phyloP scores from a whole-genome alignment of 1,140 invertebrate genomes.

The Reticulitermes speratus region DNA sequence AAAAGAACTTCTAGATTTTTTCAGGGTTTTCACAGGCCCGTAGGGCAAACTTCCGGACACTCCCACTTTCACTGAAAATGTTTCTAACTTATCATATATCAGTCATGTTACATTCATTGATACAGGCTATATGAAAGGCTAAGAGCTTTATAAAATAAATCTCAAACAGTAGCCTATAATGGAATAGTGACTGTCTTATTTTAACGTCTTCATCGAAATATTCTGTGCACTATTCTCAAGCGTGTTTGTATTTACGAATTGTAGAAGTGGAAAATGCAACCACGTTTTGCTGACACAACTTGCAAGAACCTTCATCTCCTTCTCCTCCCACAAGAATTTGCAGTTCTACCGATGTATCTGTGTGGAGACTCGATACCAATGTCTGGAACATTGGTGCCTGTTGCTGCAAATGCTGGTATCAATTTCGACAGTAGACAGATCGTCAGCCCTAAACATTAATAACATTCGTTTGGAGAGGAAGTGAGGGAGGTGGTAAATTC shows the following conservation, averaged over 20 bases:
- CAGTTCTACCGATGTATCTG: background rate
- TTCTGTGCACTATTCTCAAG: background rate
- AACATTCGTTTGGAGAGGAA: background rate
- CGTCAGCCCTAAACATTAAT: background rate
- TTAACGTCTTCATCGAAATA: background rate
- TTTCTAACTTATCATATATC: too few species aligned
- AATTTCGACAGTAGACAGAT: slow-evolving; percentile 10
- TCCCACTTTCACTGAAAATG: too few species aligned
- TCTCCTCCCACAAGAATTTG: background rate
- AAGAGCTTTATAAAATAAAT: too few species aligned
- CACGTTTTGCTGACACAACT: background rate
- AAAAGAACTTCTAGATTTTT: too few species aligned
- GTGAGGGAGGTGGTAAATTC: background rate
- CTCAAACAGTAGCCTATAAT: too few species aligned
- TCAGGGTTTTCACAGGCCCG: too few species aligned
- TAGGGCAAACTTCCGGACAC: too few species aligned
- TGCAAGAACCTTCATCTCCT: background rate
- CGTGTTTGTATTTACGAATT: background rate
- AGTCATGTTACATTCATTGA: too few species aligned
- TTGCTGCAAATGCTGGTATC: background rate
- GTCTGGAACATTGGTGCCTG: background rate
- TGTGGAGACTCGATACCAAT: background rate
- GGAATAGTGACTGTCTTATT: too few species aligned
- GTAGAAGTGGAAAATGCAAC: background rate
- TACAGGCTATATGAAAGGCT: too few species aligned